Evolutionary conservation across 53 echinoderm and acorn worm genomes (phyloP), one percentile per base, ranked within the genome.

Genomic region (Apostichopus leukothele): DNA sequence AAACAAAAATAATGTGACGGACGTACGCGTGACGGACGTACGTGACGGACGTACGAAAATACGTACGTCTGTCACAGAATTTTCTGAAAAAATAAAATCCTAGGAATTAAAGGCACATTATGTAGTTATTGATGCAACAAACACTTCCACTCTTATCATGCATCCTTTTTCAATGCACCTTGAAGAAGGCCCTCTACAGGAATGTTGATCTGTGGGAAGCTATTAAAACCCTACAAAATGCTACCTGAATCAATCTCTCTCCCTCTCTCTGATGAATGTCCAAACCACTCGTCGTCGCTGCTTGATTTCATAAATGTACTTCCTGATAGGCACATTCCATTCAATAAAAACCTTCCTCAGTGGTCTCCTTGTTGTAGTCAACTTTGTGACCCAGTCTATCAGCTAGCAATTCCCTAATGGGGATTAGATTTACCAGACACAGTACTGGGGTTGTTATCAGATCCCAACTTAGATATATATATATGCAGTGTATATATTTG

Each of bases 291-390:
- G n/a, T n/a, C n/a, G n/a, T n/a, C n/a, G 25, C 81, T 9, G 81
- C 81, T 16, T 18, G 71, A 71, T 71, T 81, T 81, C 53, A 81
- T 55, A n/a, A 54, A 81, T 59, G 59, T 50, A 53, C 60, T 55
- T 81, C 81, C 81, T 80, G 14, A 80, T 80, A 59, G 54, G 54
- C 23, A 81, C 81, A 81, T 81, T 81, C 81, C 81, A 54, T 14
- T 19, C 55, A 81, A 81, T 81, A 59, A 81, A 39, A 81, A 21
- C 21, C 55, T 59, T 81, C 59, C 59, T 81, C 55, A 81, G 55
- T 71, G 71, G 71, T 81, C 60, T 59, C 22, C 23, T 54, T 53
- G 39, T 81, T 81, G 53, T 4, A 81, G 81, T 59, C 57, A 59
- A 81, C 55, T 81, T 22, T 59, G 21, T 81, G 81, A 81, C 81